Conservation (phyloP, 2,888 invertebrate genomes). For the Acanthacorydalis orientalis region DNA sequence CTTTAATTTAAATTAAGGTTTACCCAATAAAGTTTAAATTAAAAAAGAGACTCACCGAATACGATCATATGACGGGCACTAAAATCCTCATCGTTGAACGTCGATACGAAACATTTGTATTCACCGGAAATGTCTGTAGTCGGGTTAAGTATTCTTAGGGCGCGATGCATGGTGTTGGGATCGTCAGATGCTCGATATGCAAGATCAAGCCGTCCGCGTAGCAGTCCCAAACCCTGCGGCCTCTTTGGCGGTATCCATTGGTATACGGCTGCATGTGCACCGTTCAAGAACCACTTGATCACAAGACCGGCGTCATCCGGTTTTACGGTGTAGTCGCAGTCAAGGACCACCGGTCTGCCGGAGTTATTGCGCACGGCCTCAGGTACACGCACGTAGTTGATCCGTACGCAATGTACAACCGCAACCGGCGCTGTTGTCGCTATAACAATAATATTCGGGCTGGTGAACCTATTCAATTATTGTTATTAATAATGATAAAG, state of each 20-base stretch:
- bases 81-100: conserved; percentile 49
- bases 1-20: too few relatives aligned
- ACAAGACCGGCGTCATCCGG: conserved; percentile 49
- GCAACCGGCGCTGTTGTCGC: not conserved
- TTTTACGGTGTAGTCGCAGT: conserved; percentile 51
- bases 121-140: conserved; percentile 53
- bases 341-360: conserved; percentile 36
- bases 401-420: conserved; percentile 17
- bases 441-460: not conserved
- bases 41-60: conserved; percentile 34
- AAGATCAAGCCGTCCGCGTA: conserved; percentile 40
- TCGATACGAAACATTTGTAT: conserved; percentile 55
- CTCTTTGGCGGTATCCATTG: conserved; percentile 61
- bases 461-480: not conserved
- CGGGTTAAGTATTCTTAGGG: conserved; percentile 48
- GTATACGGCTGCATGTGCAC: conserved; percentile 49
- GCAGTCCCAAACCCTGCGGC: conserved; percentile 45
- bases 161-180: conserved; percentile 50
- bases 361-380: conserved; percentile 23
- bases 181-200: conserved; percentile 46
- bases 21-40: too few relatives aligned
- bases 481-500: not conserved
- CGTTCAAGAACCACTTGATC: conserved; percentile 59
- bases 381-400: conserved; percentile 25
- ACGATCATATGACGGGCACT: conserved; percentile 45